Conservation (phyloP, 2,797 vertebrate genomes). For the Pseudochirops cupreus region DNA sequence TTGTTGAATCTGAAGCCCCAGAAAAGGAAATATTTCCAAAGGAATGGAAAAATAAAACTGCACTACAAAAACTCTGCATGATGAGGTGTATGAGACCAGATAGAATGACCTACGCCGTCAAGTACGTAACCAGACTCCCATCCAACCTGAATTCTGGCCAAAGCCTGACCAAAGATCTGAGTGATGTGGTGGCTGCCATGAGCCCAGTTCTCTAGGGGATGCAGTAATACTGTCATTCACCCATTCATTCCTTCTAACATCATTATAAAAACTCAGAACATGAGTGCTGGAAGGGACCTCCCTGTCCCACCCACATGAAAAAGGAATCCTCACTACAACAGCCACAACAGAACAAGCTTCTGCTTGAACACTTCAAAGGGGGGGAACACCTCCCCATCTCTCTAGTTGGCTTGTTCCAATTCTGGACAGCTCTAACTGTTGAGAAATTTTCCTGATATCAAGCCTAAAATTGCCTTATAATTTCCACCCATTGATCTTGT, state of each 20-base stretch:
- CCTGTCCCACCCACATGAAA: neutral
- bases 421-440: neutral
- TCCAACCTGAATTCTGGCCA: neutral
- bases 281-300: neutral
- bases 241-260: neutral
- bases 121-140: constrained; percentile 63
- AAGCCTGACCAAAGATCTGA: neutral
- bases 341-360: neutral
- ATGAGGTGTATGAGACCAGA: constrained; percentile 86
- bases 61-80: constrained; percentile 87
- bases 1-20: constrained; percentile 85
- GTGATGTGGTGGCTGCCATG: neutral
- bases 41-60: constrained; percentile 87
- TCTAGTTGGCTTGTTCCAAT: neutral
- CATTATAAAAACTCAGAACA: neutral
- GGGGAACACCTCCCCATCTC: neutral
- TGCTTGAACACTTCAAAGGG: neutral
- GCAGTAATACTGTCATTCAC: too few species aligned
- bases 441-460: neutral
- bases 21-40: constrained; percentile 87
- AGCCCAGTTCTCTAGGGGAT: neutral
- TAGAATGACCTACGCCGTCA: constrained; percentile 87
- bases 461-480: neutral
- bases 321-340: neutral
- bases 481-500: neutral